phyloP scores from a whole-genome alignment of 2,113 vertebrate genomes.

The Peromyscus leucopus region DNA sequence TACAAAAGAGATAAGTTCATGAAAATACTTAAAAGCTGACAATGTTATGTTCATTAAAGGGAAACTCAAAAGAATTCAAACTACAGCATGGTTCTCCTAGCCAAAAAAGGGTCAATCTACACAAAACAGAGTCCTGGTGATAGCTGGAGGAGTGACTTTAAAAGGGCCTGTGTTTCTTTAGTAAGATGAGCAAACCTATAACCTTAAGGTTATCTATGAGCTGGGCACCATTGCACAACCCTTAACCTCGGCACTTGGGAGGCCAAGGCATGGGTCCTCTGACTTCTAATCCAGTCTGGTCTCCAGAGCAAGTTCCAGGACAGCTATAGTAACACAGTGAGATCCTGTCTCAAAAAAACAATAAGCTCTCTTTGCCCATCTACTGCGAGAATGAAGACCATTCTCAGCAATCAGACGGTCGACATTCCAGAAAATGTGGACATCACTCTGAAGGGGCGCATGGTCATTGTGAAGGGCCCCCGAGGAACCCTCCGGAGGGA shows the following conservation, averaged over 20 bases:
- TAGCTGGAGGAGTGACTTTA: background rate
- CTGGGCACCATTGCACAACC: background rate
- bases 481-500: too few relatives aligned
- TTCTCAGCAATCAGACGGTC: too few relatives aligned
- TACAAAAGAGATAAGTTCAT: constrained; percentile 25
- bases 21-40: constrained; percentile 27
- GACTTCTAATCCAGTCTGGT: background rate
- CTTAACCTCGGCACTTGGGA: background rate
- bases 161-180: background rate
- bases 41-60: constrained; percentile 13
- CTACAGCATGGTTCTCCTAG: background rate
- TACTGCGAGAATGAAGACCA: too few relatives aligned
- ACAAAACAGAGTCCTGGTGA: background rate
- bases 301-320: background rate
- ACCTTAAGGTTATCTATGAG: background rate
- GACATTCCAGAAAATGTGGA: too few relatives aligned
- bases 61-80: constrained; percentile 36
- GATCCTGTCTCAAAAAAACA: background rate
- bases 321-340: background rate
- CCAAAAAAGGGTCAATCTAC: background rate
- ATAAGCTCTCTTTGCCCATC: background rate
- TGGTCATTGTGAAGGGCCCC: too few relatives aligned
- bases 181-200: background rate
- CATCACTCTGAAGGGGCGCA: too few relatives aligned
- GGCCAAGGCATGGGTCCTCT: background rate